These are phyloP conservation scores for Phenganax stokvisi DNA, from an alignment of 92 coral and sea anemone genomes.

Conservation along the genomic window DNA sequence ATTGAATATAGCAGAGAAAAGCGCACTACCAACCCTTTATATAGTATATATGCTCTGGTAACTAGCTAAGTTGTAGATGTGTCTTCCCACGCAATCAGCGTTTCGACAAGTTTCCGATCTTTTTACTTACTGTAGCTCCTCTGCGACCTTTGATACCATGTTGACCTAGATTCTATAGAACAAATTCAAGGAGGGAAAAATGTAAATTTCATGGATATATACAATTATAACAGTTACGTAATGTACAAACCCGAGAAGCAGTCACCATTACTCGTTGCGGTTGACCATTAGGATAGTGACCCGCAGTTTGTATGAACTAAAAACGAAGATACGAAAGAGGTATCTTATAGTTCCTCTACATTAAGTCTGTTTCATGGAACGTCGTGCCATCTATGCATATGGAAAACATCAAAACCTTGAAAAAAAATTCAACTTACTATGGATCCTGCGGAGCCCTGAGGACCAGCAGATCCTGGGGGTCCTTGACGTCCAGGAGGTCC, in stretches of 20 bases:
- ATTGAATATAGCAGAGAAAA: too few species aligned
- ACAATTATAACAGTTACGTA: neutral
- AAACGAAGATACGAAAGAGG: neutral
- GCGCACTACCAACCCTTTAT: too few species aligned
- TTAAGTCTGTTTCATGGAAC: too few species aligned
- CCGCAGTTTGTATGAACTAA: slow-evolving; percentile 17
- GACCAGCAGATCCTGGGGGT: slow-evolving; percentile 54
- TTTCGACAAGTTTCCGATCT: neutral
- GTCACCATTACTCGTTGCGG: slow-evolving; percentile 2
- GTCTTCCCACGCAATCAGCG: too few species aligned
- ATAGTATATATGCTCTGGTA: too few species aligned
- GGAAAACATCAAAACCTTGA: neutral
- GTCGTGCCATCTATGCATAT: too few species aligned
- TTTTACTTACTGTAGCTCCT: neutral
- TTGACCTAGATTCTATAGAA: neutral
- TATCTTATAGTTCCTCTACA: too few species aligned
- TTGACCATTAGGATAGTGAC: slow-evolving; percentile 19
- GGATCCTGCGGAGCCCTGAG: slow-evolving; percentile 3
- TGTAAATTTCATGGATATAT: neutral
- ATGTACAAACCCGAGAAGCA: slow-evolving; percentile 4
- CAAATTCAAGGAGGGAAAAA: neutral
- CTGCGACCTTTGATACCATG: neutral
- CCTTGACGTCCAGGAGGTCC: slow-evolving; percentile 57
- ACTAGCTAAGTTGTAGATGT: too few species aligned
- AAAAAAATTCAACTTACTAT: neutral